Evolutionary conservation across 2,797 vertebrate species (phyloP).

Genomic region (Sebastes trivittatus): DNA sequence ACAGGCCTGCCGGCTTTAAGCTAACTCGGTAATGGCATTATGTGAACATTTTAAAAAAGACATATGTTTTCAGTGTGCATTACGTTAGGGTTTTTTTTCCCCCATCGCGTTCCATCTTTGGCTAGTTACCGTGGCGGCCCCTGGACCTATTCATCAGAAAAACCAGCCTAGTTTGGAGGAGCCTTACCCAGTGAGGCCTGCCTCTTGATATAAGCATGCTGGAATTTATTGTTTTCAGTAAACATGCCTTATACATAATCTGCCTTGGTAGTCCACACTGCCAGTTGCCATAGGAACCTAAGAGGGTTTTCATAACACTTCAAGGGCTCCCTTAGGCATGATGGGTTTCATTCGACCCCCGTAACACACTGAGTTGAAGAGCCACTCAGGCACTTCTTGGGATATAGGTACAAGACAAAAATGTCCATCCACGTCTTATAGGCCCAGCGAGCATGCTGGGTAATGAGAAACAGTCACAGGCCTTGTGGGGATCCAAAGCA

Average conservation of each 20-base stretch:
- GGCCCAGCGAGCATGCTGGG: slow-evolving; percentile 49
- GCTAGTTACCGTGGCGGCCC: slow-evolving; percentile 48
- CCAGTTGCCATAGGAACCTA: slow-evolving; percentile 71
- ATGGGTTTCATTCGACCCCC: slow-evolving; percentile 46
- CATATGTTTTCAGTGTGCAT: slow-evolving; percentile 57
- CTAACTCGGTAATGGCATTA: slow-evolving; percentile 43
- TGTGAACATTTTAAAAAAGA: slow-evolving; percentile 40
- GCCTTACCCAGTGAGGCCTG: slow-evolving; percentile 23
- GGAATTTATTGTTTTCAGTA: slow-evolving; percentile 83
- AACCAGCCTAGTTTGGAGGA: slow-evolving; percentile 20
- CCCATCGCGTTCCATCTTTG: slow-evolving; percentile 47
- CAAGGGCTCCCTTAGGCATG: slow-evolving; percentile 35
- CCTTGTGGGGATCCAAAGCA: slow-evolving; percentile 54
- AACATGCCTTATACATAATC: slow-evolving; percentile 74
- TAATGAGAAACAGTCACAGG: slow-evolving; percentile 69
- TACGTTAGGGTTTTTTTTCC: slow-evolving; percentile 9
- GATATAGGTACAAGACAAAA: slow-evolving; percentile 53
- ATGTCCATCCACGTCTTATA: slow-evolving; percentile 45
- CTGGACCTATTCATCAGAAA: slow-evolving; percentile 34
- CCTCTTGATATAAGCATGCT: slow-evolving; percentile 69
- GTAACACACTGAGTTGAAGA: slow-evolving; percentile 28
- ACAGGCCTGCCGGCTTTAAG: slow-evolving; percentile 46
- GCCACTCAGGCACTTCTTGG: slow-evolving; percentile 16
- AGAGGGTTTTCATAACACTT: slow-evolving; percentile 73
- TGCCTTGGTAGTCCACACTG: slow-evolving; percentile 51